Base-by-base conservation (phyloP, 2,888 invertebrate species). In the Melieria picta region DNA sequence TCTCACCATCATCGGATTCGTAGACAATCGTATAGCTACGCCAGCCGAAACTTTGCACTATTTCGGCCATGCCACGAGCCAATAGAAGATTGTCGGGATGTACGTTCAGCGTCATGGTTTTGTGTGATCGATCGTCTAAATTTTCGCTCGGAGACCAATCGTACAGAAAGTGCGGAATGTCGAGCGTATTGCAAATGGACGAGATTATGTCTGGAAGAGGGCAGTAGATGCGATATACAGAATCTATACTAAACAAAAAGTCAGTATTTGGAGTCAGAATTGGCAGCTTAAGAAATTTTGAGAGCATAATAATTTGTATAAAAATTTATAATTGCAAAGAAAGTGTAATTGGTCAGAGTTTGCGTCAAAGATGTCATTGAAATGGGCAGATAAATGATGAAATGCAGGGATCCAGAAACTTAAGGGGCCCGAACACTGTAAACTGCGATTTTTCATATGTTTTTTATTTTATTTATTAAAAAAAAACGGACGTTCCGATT, bases 1-100 rank as follows among this genome's bases (percentile, higher is more conserved):
- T 11, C 11, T 72, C 81, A 90, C 93, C 94, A 81, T 92, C 93
- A 82, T 93, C 92, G 81, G 92, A 91, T 87, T 96, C 95, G 84
- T 95, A 96, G 67, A 96, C 90, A 58, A 94, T 91, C 3, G 94
- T 93, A 80, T 93, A 95, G 77, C 90, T 90, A 77, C 91, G 91
- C 96, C 96, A 96, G 77, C 91, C 91, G 85, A 93, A 92, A 74
- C 90, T 91, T 76, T 91, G 90, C 4, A 96, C 90, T 58, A 95
- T 86, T 82, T 91, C 91, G 3, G 93, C 91, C 80, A 92, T 91
- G 13, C 93, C 94, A 83, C 91, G 86, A 5, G 92, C 89, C 55
- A 93, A 86, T 61, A 90, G 88, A 16, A 90, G 86, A 60, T 91
- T 89, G 78, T 92, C 89, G 0, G 94, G 94, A 84, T 91, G 92